A percentile compares a stretch with the other conserved stretches of the same genome.
Conservation (phyloP, 2,888 invertebrate species). For the Lottia scabra region DNA sequence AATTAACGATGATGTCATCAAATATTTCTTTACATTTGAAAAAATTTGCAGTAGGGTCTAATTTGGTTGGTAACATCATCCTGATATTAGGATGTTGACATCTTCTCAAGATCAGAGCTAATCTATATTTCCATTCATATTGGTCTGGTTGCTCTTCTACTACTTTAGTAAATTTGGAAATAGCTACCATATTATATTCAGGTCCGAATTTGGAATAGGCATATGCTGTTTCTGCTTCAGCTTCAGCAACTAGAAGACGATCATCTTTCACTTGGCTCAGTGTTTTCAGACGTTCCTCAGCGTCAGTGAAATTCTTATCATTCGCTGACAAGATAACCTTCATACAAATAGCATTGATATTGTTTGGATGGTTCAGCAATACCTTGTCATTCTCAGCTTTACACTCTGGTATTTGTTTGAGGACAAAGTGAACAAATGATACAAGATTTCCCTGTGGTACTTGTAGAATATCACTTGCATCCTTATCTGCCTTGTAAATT, state of each 20-base stretch:
- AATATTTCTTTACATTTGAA: neutral
- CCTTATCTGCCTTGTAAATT: neutral
- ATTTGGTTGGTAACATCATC: neutral
- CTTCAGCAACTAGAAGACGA: neutral
- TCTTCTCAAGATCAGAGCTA: neutral
- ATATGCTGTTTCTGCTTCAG: neutral
- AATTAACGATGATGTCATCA: neutral
- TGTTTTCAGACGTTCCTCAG: neutral
- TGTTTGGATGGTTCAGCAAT: neutral
- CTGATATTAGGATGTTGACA: neutral
- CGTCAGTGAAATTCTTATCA: neutral
- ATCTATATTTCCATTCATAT: neutral
- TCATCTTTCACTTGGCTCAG: neutral
- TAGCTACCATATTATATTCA: neutral
- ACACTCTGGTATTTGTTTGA: neutral
- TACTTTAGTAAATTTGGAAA: neutral
- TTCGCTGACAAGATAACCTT: neutral
- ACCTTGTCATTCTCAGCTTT: neutral
- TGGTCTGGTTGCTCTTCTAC: neutral
- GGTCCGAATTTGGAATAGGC: neutral
- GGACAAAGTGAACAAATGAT: neutral
- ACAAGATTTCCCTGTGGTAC: neutral
- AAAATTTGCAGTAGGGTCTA: neutral
- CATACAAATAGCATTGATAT: neutral
- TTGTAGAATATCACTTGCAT: neutral